Conservation (phyloP, 2,888 invertebrate species). For the Caenorhabditis uteleia region DNA sequence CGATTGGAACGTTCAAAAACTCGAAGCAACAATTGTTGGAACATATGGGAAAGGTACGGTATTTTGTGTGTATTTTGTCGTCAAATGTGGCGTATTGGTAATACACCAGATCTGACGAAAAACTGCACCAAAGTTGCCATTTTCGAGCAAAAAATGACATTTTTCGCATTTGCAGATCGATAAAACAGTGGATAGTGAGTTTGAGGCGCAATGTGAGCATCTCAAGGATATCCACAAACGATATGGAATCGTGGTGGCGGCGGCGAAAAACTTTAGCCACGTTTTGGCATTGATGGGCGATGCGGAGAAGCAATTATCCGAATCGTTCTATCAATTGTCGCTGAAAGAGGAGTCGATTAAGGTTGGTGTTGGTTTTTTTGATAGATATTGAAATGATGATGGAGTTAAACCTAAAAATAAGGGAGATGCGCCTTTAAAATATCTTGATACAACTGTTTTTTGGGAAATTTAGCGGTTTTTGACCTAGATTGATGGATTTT, state of each 20-base stretch:
- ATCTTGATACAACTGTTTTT: too few relatives aligned
- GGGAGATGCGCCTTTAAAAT: too few relatives aligned
- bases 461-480: too few relatives aligned
- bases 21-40: conserved; percentile 95
- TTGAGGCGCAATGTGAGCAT: conserved; percentile 91
- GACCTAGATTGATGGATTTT: too few relatives aligned
- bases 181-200: conserved; percentile 77
- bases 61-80: background rate
- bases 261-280: conserved; percentile 84
- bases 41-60: conserved; percentile 83
- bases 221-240: conserved; percentile 77
- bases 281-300: conserved; percentile 87
- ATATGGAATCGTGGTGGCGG: conserved; percentile 80
- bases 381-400: too few relatives aligned
- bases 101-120: too few relatives aligned
- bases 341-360: conserved; percentile 94
- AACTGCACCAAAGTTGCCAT: background rate
- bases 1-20: conserved; percentile 96
- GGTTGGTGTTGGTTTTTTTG: conserved; percentile 49
- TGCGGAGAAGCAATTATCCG: conserved; percentile 85
- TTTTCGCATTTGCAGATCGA: conserved; percentile 64
- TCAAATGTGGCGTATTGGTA: background rate
- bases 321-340: conserved; percentile 91
- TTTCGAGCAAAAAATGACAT: background rate
- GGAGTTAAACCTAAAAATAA: too few relatives aligned